These are phyloP conservation scores for Kradibia gibbosae DNA, from an alignment of 1,140 invertebrate species.

Conservation along the genomic window DNA sequence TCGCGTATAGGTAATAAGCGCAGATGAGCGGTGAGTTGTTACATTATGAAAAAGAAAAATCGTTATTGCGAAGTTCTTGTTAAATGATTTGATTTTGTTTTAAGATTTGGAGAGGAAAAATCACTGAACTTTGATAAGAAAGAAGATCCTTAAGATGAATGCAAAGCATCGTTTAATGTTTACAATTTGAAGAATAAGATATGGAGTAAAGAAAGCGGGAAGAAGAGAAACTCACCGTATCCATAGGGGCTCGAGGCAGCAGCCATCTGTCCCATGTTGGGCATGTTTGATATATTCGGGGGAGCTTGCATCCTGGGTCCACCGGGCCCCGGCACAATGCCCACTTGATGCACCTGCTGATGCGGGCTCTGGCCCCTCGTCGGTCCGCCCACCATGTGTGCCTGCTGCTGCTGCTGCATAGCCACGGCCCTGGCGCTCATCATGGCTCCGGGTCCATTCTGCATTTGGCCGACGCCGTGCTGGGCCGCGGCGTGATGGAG, in stretches of 20 bases:
- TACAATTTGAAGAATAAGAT: neutral
- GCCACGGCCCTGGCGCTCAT: conserved; percentile 75
- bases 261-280: conserved; percentile 69
- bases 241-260: conserved; percentile 72
- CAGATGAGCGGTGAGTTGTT: no score
- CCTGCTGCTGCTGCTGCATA: conserved; percentile 74
- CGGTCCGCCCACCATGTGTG: conserved; percentile 71
- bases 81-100: no score
- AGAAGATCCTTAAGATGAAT: no score
- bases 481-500: conserved; percentile 69
- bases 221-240: conserved; percentile 67
- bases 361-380: conserved; percentile 69
- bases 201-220: neutral
- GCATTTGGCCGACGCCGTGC: conserved; percentile 72
- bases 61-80: no score
- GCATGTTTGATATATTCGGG: conserved; percentile 67
- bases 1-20: no score
- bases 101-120: no score
- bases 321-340: conserved; percentile 69
- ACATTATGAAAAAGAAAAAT: no score
- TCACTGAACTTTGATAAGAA: no score
- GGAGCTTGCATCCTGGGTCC: conserved; percentile 75
- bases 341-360: conserved; percentile 67
- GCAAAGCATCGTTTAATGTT: neutral
- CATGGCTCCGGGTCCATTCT: conserved; percentile 79